Evolutionary conservation across 2,113 vertebrate genomes (phyloP).

Genomic region (Psilopogon haemacephalus): DNA sequence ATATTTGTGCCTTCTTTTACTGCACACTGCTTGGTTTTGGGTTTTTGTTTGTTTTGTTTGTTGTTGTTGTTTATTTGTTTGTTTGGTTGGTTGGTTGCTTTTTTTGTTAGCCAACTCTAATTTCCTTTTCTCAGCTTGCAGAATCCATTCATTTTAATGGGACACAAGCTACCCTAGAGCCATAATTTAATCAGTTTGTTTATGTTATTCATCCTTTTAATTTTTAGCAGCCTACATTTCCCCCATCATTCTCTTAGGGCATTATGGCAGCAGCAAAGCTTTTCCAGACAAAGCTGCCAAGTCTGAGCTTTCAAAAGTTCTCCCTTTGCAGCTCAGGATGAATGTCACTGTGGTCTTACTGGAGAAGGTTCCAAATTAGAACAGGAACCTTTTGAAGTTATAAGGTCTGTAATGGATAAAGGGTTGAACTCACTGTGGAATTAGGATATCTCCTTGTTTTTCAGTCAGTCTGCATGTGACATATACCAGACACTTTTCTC

Average conservation of each 20-base stretch:
- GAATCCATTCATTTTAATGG: neutral
- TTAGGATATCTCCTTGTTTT: neutral
- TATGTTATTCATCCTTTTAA: slow-evolving; percentile 41
- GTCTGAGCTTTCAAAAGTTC: neutral
- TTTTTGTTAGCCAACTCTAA: neutral
- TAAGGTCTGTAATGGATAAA: neutral
- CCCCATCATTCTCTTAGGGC: neutral
- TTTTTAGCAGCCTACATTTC: slow-evolving; percentile 36
- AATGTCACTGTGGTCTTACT: neutral
- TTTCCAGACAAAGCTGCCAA: slow-evolving; percentile 19
- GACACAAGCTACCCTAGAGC: slow-evolving; percentile 13
- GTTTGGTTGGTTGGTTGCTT: no score
- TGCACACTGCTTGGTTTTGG: neutral
- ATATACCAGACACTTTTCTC: neutral
- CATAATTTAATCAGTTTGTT: slow-evolving; percentile 51
- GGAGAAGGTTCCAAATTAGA: neutral
- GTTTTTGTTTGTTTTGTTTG: neutral
- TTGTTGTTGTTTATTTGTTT: neutral
- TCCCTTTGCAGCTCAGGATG: neutral
- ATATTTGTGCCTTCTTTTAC: neutral
- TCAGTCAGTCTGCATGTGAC: neutral
- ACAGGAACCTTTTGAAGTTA: neutral
- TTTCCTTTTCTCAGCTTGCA: neutral
- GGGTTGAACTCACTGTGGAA: neutral
- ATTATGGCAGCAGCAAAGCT: slow-evolving; percentile 8